Percentiles rank a stretch among this genome's conserved stretches.
phyloP scores from a whole-genome alignment of 2,113 vertebrate species.

The Puma concolor region DNA sequence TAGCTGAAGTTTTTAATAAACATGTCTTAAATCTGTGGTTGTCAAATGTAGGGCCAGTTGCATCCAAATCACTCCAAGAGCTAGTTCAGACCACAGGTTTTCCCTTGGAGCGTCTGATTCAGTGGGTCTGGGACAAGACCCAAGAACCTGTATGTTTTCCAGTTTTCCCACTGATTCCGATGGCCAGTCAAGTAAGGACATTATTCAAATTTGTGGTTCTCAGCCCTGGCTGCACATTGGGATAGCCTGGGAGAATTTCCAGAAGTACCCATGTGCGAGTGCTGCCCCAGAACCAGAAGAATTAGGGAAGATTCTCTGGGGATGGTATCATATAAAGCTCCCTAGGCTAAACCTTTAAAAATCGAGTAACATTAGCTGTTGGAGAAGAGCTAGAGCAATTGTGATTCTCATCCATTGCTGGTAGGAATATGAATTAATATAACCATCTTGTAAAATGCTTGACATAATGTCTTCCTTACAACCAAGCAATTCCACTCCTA shows the following conservation, averaged over 20 bases:
- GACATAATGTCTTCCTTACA: background rate
- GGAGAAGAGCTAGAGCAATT: background rate
- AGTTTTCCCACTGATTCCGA: background rate
- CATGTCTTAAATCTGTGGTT: background rate
- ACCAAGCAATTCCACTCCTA: background rate
- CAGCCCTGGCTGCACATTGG: background rate
- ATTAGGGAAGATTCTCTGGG: background rate
- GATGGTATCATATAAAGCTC: background rate
- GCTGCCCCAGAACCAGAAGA: background rate
- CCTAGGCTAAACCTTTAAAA: background rate
- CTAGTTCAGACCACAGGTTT: background rate
- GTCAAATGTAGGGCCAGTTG: background rate
- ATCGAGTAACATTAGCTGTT: background rate
- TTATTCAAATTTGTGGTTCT: background rate
- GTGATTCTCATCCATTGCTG: background rate
- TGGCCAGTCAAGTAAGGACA: background rate
- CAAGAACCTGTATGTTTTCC: background rate
- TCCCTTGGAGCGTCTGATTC: background rate
- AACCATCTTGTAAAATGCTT: background rate
- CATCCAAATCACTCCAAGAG: background rate
- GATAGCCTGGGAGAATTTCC: background rate
- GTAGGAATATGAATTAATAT: background rate
- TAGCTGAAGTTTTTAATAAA: background rate
- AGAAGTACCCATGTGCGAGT: background rate
- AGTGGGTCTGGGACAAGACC: background rate